A percentile compares a stretch with the other conserved stretches of the same genome.
Conservation (phyloP, 1,140 invertebrate species). For the Brachionus paranguensis region DNA sequence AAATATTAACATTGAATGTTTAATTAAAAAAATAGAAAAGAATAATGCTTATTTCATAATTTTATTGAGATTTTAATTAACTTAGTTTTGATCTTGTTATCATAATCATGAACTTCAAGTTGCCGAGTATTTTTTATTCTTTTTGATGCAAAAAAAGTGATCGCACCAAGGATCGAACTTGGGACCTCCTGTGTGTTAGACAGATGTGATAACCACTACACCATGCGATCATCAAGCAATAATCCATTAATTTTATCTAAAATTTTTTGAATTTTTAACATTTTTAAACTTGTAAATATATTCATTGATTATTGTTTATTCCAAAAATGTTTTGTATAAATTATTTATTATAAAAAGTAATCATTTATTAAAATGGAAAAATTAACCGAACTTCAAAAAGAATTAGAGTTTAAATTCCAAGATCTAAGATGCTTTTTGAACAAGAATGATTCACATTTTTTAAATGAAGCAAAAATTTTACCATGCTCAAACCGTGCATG, state of each 20-base stretch:
- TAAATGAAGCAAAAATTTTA: not conserved
- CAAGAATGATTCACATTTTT: not conserved
- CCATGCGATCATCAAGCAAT: not conserved
- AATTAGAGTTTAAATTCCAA: not conserved
- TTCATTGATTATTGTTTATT: not conserved
- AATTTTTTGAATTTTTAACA: not conserved
- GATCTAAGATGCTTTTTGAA: not conserved
- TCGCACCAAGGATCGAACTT: constrained; percentile 30
- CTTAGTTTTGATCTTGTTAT: no score
- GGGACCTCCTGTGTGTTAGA: constrained; percentile 32
- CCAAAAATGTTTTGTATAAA: not conserved
- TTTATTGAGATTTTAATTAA: no score
- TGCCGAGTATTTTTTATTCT: no score
- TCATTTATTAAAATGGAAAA: not conserved
- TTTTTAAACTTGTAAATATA: not conserved
- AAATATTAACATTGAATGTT: no score
- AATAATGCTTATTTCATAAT: no score
- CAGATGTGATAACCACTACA: constrained; percentile 32
- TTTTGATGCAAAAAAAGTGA: not conserved
- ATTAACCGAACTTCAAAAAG: not conserved
- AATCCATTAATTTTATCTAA: not conserved
- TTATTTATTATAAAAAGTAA: not conserved
- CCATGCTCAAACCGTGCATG: not conserved
- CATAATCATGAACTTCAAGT: no score
- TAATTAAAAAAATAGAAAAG: no score